Evolutionary conservation across 2,888 invertebrate genomes (phyloP), one percentile per base, ranked within the genome.

Genomic region (Drosophila differens): DNA sequence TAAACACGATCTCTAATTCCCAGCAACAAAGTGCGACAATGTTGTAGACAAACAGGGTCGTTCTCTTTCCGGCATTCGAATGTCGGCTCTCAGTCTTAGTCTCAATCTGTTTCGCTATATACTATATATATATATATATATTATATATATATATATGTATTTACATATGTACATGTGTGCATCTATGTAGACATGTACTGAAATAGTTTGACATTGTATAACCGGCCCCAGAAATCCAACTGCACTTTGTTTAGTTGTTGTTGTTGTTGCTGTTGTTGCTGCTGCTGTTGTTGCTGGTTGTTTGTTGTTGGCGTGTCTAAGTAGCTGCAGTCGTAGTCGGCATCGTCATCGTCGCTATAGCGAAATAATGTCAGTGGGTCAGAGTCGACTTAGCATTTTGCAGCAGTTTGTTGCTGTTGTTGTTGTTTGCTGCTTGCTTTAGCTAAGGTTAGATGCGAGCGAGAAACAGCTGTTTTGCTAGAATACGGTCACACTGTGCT

Each of bases 301-400:
- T 44, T 44, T 14, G 44, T 32, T 41, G 57, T 25, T 58, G 64
- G n/a, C 44, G 79, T 66, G 79, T 66, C 69, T 74, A 67, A 74
- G 73, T 67, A 57, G 60, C 35, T 74, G 74, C 74, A 74, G 61
- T 68, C 58, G 62, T 16, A 16, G 39, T 39, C 19, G 14, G 4
- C 35, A 16, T 41, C 41, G 47, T 22, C 47, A 76, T 60, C 57
- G 79, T 53, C 61, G 79, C 62, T 74, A 61, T 70, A 74, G 74
- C 69, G 79, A 92, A 92, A 92, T 90, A 91, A 89, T 92, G 93
- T 92, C 92, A 93, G 92, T 93, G 90, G 93, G 93, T 93, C 93
- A 93, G 91, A 93, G 92, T 92, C 92, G 89, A 86, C 82, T 89
- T 86, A 89, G 87, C 86, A 86, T 83, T 89, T 80, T 83, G 70